These are phyloP conservation scores for Patella pellucida DNA, from an alignment of 2,888 invertebrate species.

Conservation along the genomic window DNA sequence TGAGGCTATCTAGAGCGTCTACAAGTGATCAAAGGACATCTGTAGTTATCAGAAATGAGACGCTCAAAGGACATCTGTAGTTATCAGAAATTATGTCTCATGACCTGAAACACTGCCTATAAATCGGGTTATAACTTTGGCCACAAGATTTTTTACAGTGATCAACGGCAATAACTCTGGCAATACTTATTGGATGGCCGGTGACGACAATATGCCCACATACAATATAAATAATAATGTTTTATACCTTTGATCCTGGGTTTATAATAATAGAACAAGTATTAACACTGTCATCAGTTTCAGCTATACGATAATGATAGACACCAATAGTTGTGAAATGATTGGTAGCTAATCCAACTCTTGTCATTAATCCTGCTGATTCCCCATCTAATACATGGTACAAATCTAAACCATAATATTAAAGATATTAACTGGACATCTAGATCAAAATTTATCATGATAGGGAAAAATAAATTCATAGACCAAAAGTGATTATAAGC, in stretches of 20 bases:
- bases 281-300: slow-evolving; percentile 51
- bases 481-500: neutral
- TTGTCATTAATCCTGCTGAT: slow-evolving; percentile 52
- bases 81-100: no score
- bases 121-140: no score
- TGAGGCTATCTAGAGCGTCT: no score
- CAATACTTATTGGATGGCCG: no score
- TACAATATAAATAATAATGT: no score
- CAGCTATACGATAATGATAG: slow-evolving; percentile 64
- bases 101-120: no score
- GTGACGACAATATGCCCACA: no score
- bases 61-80: no score
- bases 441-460: neutral
- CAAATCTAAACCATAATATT: slow-evolving; percentile 36
- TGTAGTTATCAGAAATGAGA: no score
- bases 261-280: slow-evolving; percentile 67
- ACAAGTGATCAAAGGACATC: no score
- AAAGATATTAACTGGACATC: neutral
- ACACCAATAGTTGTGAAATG: slow-evolving; percentile 65
- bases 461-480: neutral
- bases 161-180: no score
- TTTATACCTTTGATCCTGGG: slow-evolving; percentile 65
- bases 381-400: slow-evolving; percentile 57
- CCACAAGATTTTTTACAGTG: no score
- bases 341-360: slow-evolving; percentile 60